Evolutionary conservation across 2,888 invertebrate genomes (phyloP).

Genomic region (Heliconius ethilla): DNA sequence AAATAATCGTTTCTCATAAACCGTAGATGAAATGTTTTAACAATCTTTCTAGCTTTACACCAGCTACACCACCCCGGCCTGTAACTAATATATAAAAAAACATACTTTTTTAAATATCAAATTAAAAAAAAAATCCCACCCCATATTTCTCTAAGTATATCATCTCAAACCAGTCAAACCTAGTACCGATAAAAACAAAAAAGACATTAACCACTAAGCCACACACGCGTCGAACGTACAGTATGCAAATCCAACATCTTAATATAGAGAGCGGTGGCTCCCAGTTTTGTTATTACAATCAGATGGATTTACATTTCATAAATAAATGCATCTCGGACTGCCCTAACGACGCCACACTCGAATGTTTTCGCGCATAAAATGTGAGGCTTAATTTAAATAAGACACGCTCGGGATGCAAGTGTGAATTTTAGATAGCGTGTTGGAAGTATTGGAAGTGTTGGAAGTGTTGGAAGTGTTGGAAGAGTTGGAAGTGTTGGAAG

Average conservation of each 20-base stretch:
- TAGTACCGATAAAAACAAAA: too few relatives aligned
- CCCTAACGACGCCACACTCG: slow-evolving; percentile 70
- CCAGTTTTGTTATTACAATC: slow-evolving; percentile 82
- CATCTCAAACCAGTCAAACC: slow-evolving; percentile 34
- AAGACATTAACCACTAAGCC: slow-evolving; percentile 52
- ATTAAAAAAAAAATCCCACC: not conserved
- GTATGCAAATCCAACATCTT: slow-evolving; percentile 82
- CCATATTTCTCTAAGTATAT: slow-evolving; percentile 40
- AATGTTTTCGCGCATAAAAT: slow-evolving; percentile 65
- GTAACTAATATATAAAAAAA: too few relatives aligned
- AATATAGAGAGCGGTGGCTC: slow-evolving; percentile 78
- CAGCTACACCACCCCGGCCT: too few relatives aligned
- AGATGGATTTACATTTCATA: slow-evolving; percentile 82
- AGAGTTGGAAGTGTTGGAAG: too few relatives aligned
- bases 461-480: too few relatives aligned
- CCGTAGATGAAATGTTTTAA: not conserved
- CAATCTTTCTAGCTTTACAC: too few relatives aligned
- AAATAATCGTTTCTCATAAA: not conserved
- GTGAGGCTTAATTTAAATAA: slow-evolving; percentile 73
- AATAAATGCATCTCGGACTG: slow-evolving; percentile 77
- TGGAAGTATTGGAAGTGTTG: too few relatives aligned
- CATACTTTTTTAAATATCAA: too few relatives aligned
- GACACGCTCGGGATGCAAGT: slow-evolving; percentile 56
- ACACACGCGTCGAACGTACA: slow-evolving; percentile 62
- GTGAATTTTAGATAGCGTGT: slow-evolving; percentile 57